Base-by-base conservation (phyloP, 2,113 vertebrate genomes). In the Lota lota region DNA sequence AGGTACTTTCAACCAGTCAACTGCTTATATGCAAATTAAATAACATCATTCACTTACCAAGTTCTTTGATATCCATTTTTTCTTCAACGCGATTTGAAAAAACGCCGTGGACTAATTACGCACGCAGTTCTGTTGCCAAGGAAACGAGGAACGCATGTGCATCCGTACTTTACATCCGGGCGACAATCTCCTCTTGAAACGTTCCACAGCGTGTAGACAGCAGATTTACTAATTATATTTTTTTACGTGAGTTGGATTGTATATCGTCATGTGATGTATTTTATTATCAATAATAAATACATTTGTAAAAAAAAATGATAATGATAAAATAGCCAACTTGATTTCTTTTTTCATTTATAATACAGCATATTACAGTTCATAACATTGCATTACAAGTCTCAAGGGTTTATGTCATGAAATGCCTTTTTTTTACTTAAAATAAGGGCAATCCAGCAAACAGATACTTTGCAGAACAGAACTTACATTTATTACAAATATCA, bases 401-500 rank as follows among this genome's bases (percentile, higher is more conserved):
- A 47, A 2, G 40, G 40, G 40, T 47, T 14, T 47, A 47, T 14
- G 40, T 47, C 40, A 14, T 47, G 40, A 47, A 12, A 47, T 47
- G 28, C 7, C 19, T 20, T 33, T 64, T 64, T 12, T 47, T 47
- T 17, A 40, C n/a, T 36, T 17, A 28, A 70, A 64, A 60, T 69
- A 78, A 63, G 28, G 1, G 71, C 18, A 20, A 82, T 21, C 19
- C 20, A 64, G 40, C 60, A 67, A 10, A 74, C 64, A 76, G 22
- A 63, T 17, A 53, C 51, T 88, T 85, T 89, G 88, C 90, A 91
- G 89, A 73, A 53, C 51, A 56, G 53, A 84, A 93, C 93, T 94
- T 87, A 91, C 79, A 85, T 92, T 91, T 92, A 91, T 92, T 92
- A 91, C 86, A 93, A 92, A 92, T 89, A 86, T 86, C 85, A 92